Conservation (phyloP, 2,797 vertebrate species). For the Loriculus beryllinus region DNA sequence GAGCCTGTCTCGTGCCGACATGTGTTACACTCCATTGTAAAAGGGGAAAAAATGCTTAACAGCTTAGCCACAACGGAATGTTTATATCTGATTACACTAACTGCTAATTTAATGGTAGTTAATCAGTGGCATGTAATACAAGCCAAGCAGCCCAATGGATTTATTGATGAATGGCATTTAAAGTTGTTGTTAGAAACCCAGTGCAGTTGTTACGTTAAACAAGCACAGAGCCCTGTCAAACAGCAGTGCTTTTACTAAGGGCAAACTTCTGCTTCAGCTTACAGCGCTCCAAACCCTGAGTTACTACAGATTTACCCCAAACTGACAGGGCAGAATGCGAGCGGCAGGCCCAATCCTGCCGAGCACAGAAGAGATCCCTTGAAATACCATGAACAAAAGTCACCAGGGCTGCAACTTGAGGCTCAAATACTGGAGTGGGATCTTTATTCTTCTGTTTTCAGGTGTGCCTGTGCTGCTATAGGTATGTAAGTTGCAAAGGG, state of each 20-base stretch:
- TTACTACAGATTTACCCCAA: not conserved
- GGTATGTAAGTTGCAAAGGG: not conserved
- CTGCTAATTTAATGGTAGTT: constrained; percentile 74
- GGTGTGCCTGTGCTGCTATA: not conserved
- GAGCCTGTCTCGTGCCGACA: constrained; percentile 59
- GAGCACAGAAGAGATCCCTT: not conserved
- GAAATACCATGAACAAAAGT: accelerated
- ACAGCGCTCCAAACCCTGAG: accelerated
- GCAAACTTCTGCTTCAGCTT: not conserved
- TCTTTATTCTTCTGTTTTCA: not conserved
- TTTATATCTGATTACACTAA: constrained; percentile 73
- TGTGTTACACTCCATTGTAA: constrained; percentile 63
- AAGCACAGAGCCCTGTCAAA: not conserved
- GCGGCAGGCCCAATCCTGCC: not conserved
- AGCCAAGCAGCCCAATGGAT: constrained; percentile 51
- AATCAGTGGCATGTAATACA: constrained; percentile 66
- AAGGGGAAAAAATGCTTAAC: constrained; percentile 60
- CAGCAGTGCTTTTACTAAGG: not conserved
- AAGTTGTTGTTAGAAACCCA: constrained; percentile 26
- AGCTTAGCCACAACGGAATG: constrained; percentile 73
- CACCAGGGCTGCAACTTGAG: not conserved
- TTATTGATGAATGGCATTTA: constrained; percentile 60
- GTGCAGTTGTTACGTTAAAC: not conserved
- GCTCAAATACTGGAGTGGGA: not conserved
- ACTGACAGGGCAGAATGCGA: accelerated